Base-by-base conservation (phyloP, 1,140 invertebrate species). In the Drosophila busckii region DNA sequence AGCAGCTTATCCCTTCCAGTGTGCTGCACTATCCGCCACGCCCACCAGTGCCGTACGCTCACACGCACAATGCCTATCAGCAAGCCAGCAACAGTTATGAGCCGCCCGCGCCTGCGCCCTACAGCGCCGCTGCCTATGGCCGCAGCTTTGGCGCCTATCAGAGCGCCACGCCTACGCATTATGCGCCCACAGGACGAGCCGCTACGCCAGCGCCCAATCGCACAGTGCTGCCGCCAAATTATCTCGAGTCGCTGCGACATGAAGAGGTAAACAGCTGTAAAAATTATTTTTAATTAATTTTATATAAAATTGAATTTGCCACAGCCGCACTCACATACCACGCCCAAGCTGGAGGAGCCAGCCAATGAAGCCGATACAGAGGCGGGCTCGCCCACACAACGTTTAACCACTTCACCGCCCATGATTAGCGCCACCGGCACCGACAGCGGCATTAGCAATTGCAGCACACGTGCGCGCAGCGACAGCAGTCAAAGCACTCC, bases 401-500 rank as follows among this genome's bases (percentile, higher is more conserved):
- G 76, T 0, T 15, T 82, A 9, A 75, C 78, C 25, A 82, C 76
- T 2, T 85, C 82, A 16, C 82, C 82, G 10, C 82, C 82, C 1
- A 25, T 85, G 48, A 85, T 83, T 29, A 85, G 82, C 34, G 82
- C 82, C 60, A 85, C 83, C 2, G 83, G 83, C 22, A 85, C 83
- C 4, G 83, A 85, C 38, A 85, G 83, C 28, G 83, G 83, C 37
- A 84, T 85, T 50, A 85, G 83, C 55, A 80, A 70, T 9, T 80
- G 80, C 60, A 85, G 83, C 56, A 84, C 78, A 0, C 52, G 70
- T 0, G 82, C 70, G 3, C 38, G 82, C 6, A 85, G 80, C 38
- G 80, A 84, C 35, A 84, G 82, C 52, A 85, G 75, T 25, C 82
- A 85, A 28, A 84, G 82, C 35, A 85, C 82, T 5, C 82, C 82